phyloP scores from a whole-genome alignment of 2,113 vertebrate species.

The Parus major region DNA sequence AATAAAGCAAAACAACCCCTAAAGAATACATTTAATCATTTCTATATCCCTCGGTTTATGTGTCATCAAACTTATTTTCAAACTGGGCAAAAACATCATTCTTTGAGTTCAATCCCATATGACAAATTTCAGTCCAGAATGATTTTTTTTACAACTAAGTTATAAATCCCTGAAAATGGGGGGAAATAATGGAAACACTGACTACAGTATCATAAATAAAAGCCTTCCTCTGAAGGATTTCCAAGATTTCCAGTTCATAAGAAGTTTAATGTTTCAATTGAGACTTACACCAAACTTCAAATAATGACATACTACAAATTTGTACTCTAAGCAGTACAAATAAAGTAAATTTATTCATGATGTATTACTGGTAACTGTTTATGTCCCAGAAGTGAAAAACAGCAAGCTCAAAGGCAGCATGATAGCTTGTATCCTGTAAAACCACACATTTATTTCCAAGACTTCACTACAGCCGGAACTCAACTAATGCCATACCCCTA shows the following conservation, averaged over 20 bases:
- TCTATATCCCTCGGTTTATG: not conserved
- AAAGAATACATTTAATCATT: not conserved
- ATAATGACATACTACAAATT: conserved; percentile 49
- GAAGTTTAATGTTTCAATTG: conserved; percentile 73
- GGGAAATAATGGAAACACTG: conserved; percentile 65
- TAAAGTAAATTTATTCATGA: conserved; percentile 49
- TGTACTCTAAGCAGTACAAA: conserved; percentile 43
- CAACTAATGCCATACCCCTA: not conserved
- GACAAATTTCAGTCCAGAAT: conserved; percentile 45
- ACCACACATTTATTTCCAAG: conserved; percentile 24
- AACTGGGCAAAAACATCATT: not conserved
- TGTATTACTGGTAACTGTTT: conserved; percentile 12
- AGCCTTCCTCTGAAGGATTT: conserved; percentile 67
- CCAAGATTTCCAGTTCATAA: conserved; percentile 74
- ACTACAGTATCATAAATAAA: conserved; percentile 69
- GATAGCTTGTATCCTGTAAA: conserved; percentile 10
- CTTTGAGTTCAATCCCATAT: not conserved
- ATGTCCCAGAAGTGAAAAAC: conserved; percentile 48
- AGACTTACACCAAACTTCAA: conserved; percentile 65
- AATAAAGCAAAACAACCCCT: not conserved
- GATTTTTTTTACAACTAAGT: conserved; percentile 59
- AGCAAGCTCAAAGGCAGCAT: conserved; percentile 15
- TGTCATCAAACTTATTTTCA: not conserved
- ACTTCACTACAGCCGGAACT: not conserved
- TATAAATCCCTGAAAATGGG: conserved; percentile 65